Base-by-base conservation (phyloP, 2,888 invertebrate species). In the Philhelius pedissequus region DNA sequence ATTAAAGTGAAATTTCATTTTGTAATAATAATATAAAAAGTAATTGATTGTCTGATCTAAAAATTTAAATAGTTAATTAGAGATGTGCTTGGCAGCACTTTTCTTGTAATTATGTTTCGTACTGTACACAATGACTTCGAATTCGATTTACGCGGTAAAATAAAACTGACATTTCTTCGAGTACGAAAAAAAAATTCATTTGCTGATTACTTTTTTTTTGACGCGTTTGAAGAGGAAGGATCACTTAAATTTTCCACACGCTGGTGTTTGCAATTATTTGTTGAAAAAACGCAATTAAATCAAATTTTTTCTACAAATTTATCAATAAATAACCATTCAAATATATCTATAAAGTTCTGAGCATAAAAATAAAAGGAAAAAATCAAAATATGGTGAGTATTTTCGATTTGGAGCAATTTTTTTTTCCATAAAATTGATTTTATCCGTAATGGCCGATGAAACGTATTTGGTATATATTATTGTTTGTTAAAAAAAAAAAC, bases 201-300 rank as follows among this genome's bases (percentile, higher is more conserved):
- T 52, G 70, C 81, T 82, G 50, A 77, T 77, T 56, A 32, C 20
- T 64, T 77, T 66, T 73, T n/a, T 62, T 77, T 78, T 78, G 78
- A 71, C 82, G 78, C 82, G 71, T 15, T 40, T 62, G 30, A 73
- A 60, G 27, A 27, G 3, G 18, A 20, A 58, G 58, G n/a, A n/a
- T n/a, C 68, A 50, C 62, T 45, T 71, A 11, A 15, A 71, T 66
- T 66, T 68, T 71, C 32, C 70, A 60, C 58, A 54, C 70, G 71
- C 71, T 40, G 11, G 45, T 35, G 66, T 71, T 77, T 71, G 71
- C 77, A 64, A 77, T 27, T 15, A n/a, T 60, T 77, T 35, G 15
- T 22, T 40, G 15, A 9, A 60, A 60, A 50, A 54, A 22, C 38
- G 9, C 11, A 32, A 35, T 69, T 11, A 70, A 81, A 7, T 58